A percentile compares a stretch with the other conserved stretches of the same genome.
phyloP scores from a whole-genome alignment of 1,140 invertebrate species.

The Lycorma delicatula region DNA sequence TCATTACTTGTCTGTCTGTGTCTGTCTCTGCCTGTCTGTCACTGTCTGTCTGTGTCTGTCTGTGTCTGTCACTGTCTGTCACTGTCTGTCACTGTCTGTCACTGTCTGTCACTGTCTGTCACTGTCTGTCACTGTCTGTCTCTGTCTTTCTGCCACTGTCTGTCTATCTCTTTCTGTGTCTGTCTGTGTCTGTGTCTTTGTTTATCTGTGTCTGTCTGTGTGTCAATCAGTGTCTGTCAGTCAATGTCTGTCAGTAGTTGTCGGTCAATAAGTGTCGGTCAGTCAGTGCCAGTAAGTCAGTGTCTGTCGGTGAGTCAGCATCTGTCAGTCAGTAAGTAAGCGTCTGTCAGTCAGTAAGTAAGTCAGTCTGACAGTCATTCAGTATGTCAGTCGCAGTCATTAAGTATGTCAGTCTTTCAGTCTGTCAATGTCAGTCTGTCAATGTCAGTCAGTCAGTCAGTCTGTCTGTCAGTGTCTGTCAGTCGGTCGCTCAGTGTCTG shows the following conservation, averaged over 20 bases:
- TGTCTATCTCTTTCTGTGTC: conserved; percentile 19
- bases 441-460: no score
- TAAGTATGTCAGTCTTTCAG: conserved; percentile 27
- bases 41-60: conserved; percentile 21
- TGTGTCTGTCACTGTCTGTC: conserved; percentile 17
- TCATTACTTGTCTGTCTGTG: conserved; percentile 17
- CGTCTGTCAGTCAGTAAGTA: conserved; percentile 2
- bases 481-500: no score
- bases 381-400: conserved; percentile 21
- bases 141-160: conserved; percentile 7
- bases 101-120: conserved; percentile 19
- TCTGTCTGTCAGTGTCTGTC: no score
- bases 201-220: conserved; percentile 24
- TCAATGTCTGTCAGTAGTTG: conserved; percentile 26
- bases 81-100: conserved; percentile 16
- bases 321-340: conserved; percentile 17
- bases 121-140: conserved; percentile 20
- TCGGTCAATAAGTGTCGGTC: conserved; percentile 18
- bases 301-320: conserved; percentile 12
- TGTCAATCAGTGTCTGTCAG: conserved; percentile 26
- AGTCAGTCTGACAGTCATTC: conserved; percentile 23
- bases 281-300: conserved; percentile 12
- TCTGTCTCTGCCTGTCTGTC: conserved; percentile 18
- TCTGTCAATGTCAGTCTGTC: conserved; percentile 24
- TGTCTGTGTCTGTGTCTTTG: conserved; percentile 23